A percentile compares a stretch with the other conserved stretches of the same genome.
phyloP scores from a whole-genome alignment of 53 echinoderm and acorn worm genomes.

The Echinarachnius parma region DNA sequence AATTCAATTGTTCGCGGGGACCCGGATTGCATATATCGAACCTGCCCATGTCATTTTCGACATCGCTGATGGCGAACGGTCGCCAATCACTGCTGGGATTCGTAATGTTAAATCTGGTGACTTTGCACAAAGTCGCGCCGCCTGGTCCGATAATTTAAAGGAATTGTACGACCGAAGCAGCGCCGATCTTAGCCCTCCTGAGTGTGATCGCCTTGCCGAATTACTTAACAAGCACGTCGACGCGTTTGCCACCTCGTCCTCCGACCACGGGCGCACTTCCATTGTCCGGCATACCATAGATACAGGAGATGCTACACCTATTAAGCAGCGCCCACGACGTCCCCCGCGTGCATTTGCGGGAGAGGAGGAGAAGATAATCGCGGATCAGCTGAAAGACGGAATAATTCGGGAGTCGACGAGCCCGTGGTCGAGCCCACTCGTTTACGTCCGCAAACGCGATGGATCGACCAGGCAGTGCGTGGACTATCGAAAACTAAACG shows the following conservation, averaged over 20 bases:
- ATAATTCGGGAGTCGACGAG: slow-evolving; percentile 49
- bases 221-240: slow-evolving; percentile 13
- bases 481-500: slow-evolving; percentile 63
- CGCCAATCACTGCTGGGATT: too few relatives aligned
- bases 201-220: neutral
- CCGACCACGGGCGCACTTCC: slow-evolving; percentile 49
- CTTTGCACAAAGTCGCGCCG: too few relatives aligned
- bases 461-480: slow-evolving; percentile 48
- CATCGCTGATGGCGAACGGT: neutral
- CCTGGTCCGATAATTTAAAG: slow-evolving; percentile 38
- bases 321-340: slow-evolving; percentile 43
- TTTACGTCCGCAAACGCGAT: slow-evolving; percentile 57
- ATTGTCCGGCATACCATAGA: slow-evolving; percentile 53
- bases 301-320: slow-evolving; percentile 49
- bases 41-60: slow-evolving; percentile 1
- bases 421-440: slow-evolving; percentile 58
- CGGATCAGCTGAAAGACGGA: slow-evolving; percentile 51
- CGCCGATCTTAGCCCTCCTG: neutral
- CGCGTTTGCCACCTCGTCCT: slow-evolving; percentile 31
- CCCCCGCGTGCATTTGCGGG: slow-evolving; percentile 54
- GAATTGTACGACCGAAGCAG: slow-evolving; percentile 11
- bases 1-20: slow-evolving; percentile 32
- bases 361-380: slow-evolving; percentile 50
- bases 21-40: slow-evolving; percentile 22
- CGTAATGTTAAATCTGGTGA: too few relatives aligned